Base-by-base conservation (phyloP, 2,113 vertebrate species). In the Amblyornis subalaris region DNA sequence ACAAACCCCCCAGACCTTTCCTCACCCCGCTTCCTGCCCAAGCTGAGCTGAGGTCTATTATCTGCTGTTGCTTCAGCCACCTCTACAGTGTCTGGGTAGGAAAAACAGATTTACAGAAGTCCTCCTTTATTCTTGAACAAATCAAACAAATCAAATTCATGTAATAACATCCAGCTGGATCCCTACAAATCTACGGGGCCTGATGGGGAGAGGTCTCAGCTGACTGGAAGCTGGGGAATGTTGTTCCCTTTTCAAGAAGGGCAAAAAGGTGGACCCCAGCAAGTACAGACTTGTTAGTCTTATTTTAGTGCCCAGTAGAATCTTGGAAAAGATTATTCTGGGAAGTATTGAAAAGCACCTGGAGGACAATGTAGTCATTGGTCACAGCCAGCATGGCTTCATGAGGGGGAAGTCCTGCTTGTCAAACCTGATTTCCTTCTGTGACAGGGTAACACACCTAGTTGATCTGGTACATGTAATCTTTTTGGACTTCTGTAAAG, bases 11-110 rank as follows among this genome's bases (percentile, higher is more conserved):
- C 20, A 28, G 12, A 23, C 18, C 16, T 90, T 77, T 67, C 40
- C 47, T 66, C 0, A 1, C 4, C 21, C n/a, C 12, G n/a, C 2
- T n/a, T 10, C 15, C 21, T 48, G 2, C 25, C 11, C 22, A 38
- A 64, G 21, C 60, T 77, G 48, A 83, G 23, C 6, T 5, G 17
- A 77, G 14, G 11, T 23, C 51, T 74, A 1, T n/a, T 22, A 26
- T 7, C 55, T 42, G 38, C 19, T 1, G 0, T 42, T 12, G 2
- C 19, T 90, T 70, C 42, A 66, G 23, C 6, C 33, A 48, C 48
- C 21, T 72, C 55, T 74, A 8, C 13, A 29, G 40, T 1, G 1
- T 26, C 48, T 44, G 19, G 23, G 22, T 10, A 40, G 15, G 42
- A 72, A 91, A 77, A 74, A 60, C 14, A n/a, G 6, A 15, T 24